Base-by-base conservation (phyloP, 2,113 vertebrate species). In the Tiliqua scincoides region DNA sequence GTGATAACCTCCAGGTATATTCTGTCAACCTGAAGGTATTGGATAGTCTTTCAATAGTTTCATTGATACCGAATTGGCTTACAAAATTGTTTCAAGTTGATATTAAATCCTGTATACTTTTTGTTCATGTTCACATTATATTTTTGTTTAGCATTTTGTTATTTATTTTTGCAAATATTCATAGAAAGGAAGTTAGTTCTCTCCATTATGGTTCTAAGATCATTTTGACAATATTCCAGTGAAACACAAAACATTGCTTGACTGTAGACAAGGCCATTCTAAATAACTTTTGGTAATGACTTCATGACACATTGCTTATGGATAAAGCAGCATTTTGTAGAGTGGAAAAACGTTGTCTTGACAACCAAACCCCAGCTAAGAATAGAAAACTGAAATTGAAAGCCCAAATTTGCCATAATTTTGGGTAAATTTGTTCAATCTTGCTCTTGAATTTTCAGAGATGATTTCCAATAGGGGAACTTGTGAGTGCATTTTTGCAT, bases 311-410 rank as follows among this genome's bases (percentile, higher is more conserved):
- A 92, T 87, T 90, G 85, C 83, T 79, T 91, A 74, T 62, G 73
- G 72, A 90, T 86, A 83, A 87, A 83, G 82, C 23, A 71, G 77
- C 71, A 43, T 91, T 94, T 89, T 6, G 2, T 89, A 74, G 70
- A 93, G 91, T 54, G 87, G 80, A 85, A 89, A 92, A 67, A 79
- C 84, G 92, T 95, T 93, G 90, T 93, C 93, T 92, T 94, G 93
- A 94, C 91, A 93, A 93, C 91, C 92, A 61, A 91, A 88, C 74
- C 91, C 11, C 54, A 83, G 79, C 79, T 92, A 94, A 94, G 90
- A 91, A 94, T 93, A 94, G 91, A 88, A 87, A 93, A 91, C 77
- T 79, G 63, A 91, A 90, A 93, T 75, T 35, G 48, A 0, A 83
- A 89, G 62, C 71, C 76, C 87, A 92, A 89, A 87, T 85, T n/a